Conservation (phyloP, 1,140 invertebrate species). For the Archegozetes longisetosus region DNA sequence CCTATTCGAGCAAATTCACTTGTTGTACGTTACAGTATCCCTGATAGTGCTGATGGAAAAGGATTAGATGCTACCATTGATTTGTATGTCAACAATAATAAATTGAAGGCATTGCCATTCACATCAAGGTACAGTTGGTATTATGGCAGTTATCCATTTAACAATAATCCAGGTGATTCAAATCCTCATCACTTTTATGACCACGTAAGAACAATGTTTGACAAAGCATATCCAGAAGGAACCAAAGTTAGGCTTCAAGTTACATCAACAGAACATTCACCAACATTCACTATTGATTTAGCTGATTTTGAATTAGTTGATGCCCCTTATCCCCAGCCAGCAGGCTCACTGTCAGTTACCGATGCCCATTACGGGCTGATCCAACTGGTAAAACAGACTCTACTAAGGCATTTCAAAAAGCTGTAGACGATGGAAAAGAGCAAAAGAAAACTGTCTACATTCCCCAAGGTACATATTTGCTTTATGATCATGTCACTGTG, state of each 20-base stretch:
- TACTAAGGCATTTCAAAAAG: conserved; percentile 8
- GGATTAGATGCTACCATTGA: background rate
- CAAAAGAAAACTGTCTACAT: conserved; percentile 2
- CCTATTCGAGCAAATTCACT: too few relatives aligned
- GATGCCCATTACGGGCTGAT: background rate
- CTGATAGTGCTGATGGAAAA: background rate
- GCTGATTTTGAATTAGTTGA: conserved; percentile 8
- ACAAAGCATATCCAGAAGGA: background rate
- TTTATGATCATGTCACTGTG: background rate
- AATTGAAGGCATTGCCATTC: background rate
- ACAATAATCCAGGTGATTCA: background rate
- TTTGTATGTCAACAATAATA: background rate
- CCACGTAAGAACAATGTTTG: background rate
- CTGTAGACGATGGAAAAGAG: background rate
- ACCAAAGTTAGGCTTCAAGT: conserved; percentile 1
- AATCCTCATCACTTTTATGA: conserved; percentile 7
- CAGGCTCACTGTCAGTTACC: background rate
- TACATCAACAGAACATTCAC: background rate
- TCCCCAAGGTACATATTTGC: background rate
- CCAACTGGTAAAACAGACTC: too few relatives aligned
- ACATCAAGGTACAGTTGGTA: conserved; percentile 1
- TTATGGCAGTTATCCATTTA: background rate
- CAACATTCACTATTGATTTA: conserved; percentile 5
- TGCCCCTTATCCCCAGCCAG: background rate
- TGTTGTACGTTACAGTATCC: too few relatives aligned